Percentiles rank a stretch among this genome's conserved stretches.
Evolutionary conservation across 2,888 invertebrate genomes (phyloP).

Genomic region (Embidobia sp.): DNA sequence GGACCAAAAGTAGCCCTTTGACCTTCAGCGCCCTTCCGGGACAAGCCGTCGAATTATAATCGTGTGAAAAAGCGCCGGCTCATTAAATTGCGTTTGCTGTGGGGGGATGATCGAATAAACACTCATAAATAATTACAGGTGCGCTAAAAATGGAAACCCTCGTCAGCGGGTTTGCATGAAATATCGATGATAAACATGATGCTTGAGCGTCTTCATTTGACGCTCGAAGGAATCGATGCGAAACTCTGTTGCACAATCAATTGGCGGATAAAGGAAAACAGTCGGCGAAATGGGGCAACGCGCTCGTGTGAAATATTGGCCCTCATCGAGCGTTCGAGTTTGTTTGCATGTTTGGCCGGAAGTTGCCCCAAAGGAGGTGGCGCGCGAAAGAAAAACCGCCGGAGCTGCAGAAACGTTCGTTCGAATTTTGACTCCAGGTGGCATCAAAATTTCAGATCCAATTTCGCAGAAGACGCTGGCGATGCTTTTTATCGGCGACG

Average conservation of each 20-base stretch:
- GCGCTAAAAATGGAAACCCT: too few species aligned
- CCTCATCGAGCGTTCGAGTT: not conserved
- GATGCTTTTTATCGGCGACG: slow-evolving; percentile 3
- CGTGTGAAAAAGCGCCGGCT: too few species aligned
- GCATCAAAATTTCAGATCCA: slow-evolving; percentile 1
- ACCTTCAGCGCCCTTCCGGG: too few species aligned
- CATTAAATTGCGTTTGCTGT: too few species aligned
- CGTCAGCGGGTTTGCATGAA: too few species aligned
- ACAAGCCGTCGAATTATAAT: too few species aligned
- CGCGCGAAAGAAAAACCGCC: not conserved
- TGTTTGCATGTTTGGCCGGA: not conserved
- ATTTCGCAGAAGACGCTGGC: not conserved
- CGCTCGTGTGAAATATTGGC: slow-evolving; percentile 7
- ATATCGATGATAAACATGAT: not conserved
- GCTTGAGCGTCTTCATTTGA: slow-evolving; percentile 2
- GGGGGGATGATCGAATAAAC: too few species aligned
- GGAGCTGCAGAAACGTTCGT: not conserved
- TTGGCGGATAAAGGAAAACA: slow-evolving; percentile 7
- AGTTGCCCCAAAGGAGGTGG: too few species aligned
- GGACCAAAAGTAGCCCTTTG: too few species aligned
- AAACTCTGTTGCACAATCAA: slow-evolving; percentile 8
- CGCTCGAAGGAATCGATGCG: slow-evolving; percentile 1
- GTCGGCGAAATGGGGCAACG: slow-evolving; percentile 4
- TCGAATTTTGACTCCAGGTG: not conserved
- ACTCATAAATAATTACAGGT: too few species aligned